Evolutionary conservation across 2,113 vertebrate genomes (phyloP).

Genomic region (Probosciger aterrimus): DNA sequence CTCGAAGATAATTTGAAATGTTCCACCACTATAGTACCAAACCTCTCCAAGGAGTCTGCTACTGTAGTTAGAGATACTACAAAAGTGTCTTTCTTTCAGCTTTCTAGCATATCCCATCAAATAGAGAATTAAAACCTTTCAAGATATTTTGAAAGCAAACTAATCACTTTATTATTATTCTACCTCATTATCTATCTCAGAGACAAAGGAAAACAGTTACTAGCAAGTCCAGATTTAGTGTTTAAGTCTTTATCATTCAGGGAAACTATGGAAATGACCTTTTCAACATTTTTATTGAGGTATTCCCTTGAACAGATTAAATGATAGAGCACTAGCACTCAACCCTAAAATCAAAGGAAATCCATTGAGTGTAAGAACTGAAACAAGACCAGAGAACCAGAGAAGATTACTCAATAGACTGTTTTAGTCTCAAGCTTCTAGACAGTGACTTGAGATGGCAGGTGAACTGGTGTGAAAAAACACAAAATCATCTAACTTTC

Average conservation of each 20-base stretch:
- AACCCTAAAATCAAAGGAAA: conserved; percentile 25
- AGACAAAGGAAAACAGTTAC: not conserved
- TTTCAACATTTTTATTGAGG: not conserved
- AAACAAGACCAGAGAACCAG: conserved; percentile 1
- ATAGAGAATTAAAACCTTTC: not conserved
- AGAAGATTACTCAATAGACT: conserved; percentile 1
- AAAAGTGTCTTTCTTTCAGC: not conserved
- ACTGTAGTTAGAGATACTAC: not conserved
- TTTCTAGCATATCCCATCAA: not conserved
- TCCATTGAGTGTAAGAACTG: not conserved
- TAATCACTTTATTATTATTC: not conserved
- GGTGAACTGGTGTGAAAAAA: conserved; percentile 8
- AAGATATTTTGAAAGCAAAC: not conserved
- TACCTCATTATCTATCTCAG: not conserved
- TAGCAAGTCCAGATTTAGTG: not conserved
- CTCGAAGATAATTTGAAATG: not conserved
- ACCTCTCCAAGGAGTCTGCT: not conserved
- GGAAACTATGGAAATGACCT: not conserved
- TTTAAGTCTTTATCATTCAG: not conserved
- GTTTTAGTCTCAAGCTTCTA: not conserved
- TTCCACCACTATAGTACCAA: not conserved
- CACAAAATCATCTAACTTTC: not conserved
- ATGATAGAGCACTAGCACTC: not conserved
- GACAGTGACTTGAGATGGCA: conserved; percentile 8
- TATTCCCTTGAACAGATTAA: not conserved